Evolutionary conservation across 92 coral and sea anemone species (phyloP).

Genomic region (Phymanthus crucifer): DNA sequence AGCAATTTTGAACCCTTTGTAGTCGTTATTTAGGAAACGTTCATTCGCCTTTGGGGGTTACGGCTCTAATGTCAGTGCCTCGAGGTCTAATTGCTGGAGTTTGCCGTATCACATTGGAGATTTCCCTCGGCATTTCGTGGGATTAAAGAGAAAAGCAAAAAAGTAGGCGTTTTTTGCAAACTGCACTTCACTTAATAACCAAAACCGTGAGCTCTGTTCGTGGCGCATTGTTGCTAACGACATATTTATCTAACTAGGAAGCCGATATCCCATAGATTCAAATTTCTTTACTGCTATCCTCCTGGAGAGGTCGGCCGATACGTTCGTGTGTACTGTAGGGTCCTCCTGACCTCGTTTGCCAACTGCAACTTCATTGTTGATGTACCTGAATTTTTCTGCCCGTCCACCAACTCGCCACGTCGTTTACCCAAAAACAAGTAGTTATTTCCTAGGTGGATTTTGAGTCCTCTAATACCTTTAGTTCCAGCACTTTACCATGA

Average conservation of each 20-base stretch:
- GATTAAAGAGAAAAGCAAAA: not conserved
- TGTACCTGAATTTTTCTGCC: not conserved
- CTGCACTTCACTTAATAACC: not conserved
- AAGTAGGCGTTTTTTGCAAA: not conserved
- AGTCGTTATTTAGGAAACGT: not conserved
- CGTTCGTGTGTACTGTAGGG: too few species aligned
- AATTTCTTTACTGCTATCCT: too few species aligned
- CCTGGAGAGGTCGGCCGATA: too few species aligned
- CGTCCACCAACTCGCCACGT: too few species aligned
- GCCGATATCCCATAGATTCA: too few species aligned
- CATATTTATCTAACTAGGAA: too few species aligned
- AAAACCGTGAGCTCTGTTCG: too few species aligned
- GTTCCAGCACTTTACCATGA: not conserved
- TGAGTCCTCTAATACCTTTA: not conserved
- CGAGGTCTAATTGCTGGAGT: not conserved
- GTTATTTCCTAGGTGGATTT: not conserved
- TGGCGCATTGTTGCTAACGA: too few species aligned
- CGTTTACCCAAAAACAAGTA: not conserved
- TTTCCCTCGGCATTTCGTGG: not conserved
- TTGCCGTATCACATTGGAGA: not conserved
- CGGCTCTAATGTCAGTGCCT: not conserved
- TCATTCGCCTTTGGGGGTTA: not conserved
- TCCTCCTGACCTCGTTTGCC: too few species aligned
- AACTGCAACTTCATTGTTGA: too few species aligned
- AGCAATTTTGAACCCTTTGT: not conserved